Conservation (phyloP, 2,797 vertebrate species). For the Merluccius polli region DNA sequence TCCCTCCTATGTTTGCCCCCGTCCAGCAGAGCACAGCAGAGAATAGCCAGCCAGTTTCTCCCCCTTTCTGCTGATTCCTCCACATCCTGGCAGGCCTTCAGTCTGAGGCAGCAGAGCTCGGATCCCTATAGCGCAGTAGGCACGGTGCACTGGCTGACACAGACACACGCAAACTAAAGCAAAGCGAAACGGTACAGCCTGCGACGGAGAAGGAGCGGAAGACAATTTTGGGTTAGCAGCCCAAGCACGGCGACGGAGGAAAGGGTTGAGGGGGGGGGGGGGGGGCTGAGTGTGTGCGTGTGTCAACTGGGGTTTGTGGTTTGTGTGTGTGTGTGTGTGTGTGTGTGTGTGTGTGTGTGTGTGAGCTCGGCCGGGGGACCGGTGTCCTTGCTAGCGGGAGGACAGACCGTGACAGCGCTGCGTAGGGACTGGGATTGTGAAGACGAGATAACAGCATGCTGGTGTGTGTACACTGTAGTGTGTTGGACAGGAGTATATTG, state of each 20-base stretch:
- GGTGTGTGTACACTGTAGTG: neutral
- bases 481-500: neutral
- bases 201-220: conserved; percentile 29
- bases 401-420: conserved; percentile 1
- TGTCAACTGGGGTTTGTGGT: conserved; percentile 18
- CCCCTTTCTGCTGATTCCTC: conserved; percentile 67
- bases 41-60: conserved; percentile 35
- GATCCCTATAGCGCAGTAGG: conserved; percentile 39
- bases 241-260: conserved; percentile 49
- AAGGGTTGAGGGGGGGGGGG: conserved; percentile 18
- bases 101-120: conserved; percentile 60
- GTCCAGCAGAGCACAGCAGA: conserved; percentile 15
- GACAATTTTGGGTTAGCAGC: conserved; percentile 50
- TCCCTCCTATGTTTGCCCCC: conserved; percentile 8
- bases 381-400: conserved; percentile 33
- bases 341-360: conserved; percentile 13
- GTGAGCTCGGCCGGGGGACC: conserved; percentile 31
- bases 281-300: conserved; percentile 26
- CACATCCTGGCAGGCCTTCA: conserved; percentile 46
- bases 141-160: conserved; percentile 28
- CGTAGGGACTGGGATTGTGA: neutral
- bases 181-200: conserved; percentile 20
- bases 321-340: conserved; percentile 25
- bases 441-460: neutral
- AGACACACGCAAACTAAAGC: conserved; percentile 39